These are phyloP conservation scores for Tiphia femorata DNA, from an alignment of 2,888 invertebrate genomes.

Conservation along the genomic window DNA sequence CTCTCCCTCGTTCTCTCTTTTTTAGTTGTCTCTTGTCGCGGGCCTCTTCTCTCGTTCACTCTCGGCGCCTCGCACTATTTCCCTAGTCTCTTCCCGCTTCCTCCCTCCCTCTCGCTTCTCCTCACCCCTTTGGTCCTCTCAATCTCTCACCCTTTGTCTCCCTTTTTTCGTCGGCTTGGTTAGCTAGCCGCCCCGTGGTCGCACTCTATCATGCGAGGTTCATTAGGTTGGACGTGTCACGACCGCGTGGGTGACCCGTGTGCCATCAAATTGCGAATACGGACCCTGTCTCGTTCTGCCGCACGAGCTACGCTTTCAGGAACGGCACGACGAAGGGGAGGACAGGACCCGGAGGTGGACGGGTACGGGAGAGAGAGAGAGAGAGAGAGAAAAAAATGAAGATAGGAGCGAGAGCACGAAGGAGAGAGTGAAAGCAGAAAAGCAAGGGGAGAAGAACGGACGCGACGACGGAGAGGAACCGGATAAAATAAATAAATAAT, in stretches of 20 bases:
- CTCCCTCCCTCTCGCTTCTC: conserved; percentile 15
- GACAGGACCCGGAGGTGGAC: not conserved
- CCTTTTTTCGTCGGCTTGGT: conserved; percentile 28
- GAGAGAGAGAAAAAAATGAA: conserved; percentile 10
- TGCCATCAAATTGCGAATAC: conserved; percentile 46
- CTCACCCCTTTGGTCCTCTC: conserved; percentile 1
- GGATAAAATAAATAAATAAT: conserved; percentile 40
- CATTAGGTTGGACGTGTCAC: conserved; percentile 54
- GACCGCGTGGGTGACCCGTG: conserved; percentile 42
- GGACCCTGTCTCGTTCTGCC: conserved; percentile 32
- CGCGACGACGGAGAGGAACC: not conserved
- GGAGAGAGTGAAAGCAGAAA: not conserved
- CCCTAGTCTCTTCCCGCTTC: too few relatives aligned
- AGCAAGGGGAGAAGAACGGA: too few relatives aligned
- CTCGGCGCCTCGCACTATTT: too few relatives aligned
- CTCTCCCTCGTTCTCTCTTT: conserved; percentile 4
- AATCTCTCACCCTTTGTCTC: conserved; percentile 3
- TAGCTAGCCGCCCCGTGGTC: conserved; percentile 33
- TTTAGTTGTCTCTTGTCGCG: too few relatives aligned
- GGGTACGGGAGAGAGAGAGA: not conserved
- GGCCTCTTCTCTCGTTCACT: too few relatives aligned
- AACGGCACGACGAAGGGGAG: not conserved
- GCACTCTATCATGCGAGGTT: conserved; percentile 57
- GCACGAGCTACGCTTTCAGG: conserved; percentile 27
- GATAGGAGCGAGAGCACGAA: too few relatives aligned